phyloP scores from a whole-genome alignment of 2,113 vertebrate genomes.

The Muntiacus muntjak region DNA sequence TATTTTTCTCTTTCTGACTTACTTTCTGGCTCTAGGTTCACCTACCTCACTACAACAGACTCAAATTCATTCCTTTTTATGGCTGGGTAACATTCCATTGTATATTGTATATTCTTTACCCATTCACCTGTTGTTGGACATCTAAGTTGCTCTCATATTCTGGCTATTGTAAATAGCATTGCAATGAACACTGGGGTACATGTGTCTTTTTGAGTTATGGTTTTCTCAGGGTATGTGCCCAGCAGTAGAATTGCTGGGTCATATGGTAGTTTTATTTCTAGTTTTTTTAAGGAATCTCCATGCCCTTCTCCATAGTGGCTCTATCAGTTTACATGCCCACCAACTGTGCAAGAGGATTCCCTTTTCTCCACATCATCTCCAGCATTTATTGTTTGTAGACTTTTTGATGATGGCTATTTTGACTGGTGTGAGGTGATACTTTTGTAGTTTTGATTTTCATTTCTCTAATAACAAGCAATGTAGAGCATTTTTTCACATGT shows the following conservation, averaged over 20 bases:
- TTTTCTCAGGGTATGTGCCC: not conserved
- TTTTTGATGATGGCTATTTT: not conserved
- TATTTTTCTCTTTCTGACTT: not conserved
- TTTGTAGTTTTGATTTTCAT: not conserved
- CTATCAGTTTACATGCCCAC: not conserved
- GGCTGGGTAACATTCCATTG: not conserved
- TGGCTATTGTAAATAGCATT: not conserved
- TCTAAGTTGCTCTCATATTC: not conserved
- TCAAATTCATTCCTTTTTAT: not conserved
- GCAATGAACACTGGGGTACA: not conserved
- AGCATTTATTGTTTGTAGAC: not conserved
- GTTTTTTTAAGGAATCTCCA: not conserved
- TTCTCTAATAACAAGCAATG: not conserved
- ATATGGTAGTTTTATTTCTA: not conserved
- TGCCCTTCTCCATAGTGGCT: not conserved
- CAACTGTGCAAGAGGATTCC: not conserved
- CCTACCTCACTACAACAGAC: not conserved
- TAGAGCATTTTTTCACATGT: not conserved
- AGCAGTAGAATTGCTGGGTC: not conserved
- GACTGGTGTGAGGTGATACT: not conserved
- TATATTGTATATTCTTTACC: not conserved
- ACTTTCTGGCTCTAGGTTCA: not conserved
- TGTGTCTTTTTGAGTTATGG: not conserved
- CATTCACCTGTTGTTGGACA: not conserved
- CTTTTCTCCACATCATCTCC: not conserved